A percentile compares a stretch with the other conserved stretches of the same genome.
Conservation (phyloP, 2,888 invertebrate species). For the Rapana venosa region DNA sequence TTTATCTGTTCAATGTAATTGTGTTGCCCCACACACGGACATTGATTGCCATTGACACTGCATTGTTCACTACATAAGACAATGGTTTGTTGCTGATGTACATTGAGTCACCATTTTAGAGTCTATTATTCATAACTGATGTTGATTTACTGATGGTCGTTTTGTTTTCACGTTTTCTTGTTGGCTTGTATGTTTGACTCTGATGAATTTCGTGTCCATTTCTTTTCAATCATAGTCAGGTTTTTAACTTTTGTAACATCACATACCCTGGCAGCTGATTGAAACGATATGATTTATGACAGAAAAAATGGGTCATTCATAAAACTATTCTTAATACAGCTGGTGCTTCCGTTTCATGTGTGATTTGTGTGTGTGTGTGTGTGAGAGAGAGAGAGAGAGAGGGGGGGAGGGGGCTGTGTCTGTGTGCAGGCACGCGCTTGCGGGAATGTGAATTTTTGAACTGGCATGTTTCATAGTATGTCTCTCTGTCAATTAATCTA, state of each 20-base stretch:
- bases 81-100: not conserved
- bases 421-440: not conserved
- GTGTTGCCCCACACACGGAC: no score
- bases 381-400: not conserved
- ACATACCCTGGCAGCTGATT: conserved; percentile 44
- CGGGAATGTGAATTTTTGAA: not conserved
- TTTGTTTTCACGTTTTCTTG: not conserved
- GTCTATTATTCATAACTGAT: not conserved
- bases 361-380: conserved; percentile 32
- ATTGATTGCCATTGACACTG: not conserved
- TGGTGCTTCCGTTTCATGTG: not conserved
- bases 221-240: conserved; percentile 46
- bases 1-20: not conserved
- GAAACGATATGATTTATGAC: conserved; percentile 40
- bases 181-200: not conserved
- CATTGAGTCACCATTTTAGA: not conserved
- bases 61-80: not conserved
- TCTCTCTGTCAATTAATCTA: not conserved
- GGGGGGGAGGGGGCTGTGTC: not conserved
- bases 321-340: conserved; percentile 42
- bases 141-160: not conserved
- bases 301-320: conserved; percentile 38
- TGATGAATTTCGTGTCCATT: conserved; percentile 22
- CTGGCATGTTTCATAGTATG: not conserved
- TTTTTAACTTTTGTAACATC: conserved; percentile 44